These are phyloP conservation scores for Crotalus horridus DNA, from an alignment of 2,113 vertebrate species.

Conservation along the genomic window DNA sequence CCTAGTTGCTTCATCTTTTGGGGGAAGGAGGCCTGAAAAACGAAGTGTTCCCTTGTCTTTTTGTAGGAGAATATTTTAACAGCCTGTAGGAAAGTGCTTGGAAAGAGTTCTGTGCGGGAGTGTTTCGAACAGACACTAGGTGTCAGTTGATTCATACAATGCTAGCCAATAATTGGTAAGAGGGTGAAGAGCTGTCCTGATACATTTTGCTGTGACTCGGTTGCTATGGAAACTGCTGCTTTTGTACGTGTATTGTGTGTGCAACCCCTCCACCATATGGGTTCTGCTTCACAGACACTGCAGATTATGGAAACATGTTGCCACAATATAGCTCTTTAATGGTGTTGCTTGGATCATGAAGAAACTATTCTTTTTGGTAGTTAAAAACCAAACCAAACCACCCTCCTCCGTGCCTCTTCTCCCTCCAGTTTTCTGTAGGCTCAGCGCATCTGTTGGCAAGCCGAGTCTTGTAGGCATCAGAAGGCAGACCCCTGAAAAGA, in stretches of 20 bases:
- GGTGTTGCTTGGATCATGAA: background rate
- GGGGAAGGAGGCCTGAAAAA: background rate
- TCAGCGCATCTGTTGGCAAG: background rate
- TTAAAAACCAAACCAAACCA: background rate
- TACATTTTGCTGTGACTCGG: slow-evolving; percentile 25
- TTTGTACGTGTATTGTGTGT: slow-evolving; percentile 21
- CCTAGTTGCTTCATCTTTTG: background rate
- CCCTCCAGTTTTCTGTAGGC: background rate
- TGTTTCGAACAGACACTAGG: slow-evolving; percentile 12
- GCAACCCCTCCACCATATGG: slow-evolving; percentile 1
- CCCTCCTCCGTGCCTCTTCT: background rate
- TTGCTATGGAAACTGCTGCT: slow-evolving; percentile 29
- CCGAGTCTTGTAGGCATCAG: background rate
- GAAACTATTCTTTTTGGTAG: background rate
- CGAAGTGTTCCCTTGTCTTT: background rate
- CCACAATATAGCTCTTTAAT: background rate
- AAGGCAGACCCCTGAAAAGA: background rate
- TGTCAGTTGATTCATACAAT: slow-evolving; percentile 20
- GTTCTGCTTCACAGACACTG: slow-evolving; percentile 15
- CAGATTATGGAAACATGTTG: slow-evolving; percentile 1
- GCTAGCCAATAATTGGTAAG: slow-evolving; percentile 13
- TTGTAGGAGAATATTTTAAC: background rate
- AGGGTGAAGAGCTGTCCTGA: slow-evolving; percentile 21
- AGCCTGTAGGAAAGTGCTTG: background rate
- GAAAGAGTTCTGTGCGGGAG: background rate